Evolutionary conservation across 2,113 vertebrate species (phyloP).

Genomic region (Psittacara wagleri): DNA sequence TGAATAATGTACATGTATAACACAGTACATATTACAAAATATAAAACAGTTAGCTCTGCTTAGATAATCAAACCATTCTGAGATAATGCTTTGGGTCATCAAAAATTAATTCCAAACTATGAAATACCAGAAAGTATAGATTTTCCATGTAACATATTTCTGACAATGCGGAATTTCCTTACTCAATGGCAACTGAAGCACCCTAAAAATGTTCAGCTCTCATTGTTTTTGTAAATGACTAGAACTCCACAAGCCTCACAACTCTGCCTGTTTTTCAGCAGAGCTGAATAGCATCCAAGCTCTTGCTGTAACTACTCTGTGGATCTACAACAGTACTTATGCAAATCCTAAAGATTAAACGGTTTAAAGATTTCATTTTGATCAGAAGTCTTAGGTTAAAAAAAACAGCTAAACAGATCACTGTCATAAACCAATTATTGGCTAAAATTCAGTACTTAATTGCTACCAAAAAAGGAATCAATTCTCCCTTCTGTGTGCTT

Average conservation of each 20-base stretch:
- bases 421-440: background rate
- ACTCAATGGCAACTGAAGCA: background rate
- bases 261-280: background rate
- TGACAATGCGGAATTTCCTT: slow-evolving; percentile 18
- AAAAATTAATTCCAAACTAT: background rate
- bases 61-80: slow-evolving; percentile 20
- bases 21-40: background rate
- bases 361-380: background rate
- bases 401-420: background rate
- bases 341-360: background rate
- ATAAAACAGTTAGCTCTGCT: background rate
- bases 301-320: background rate
- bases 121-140: background rate
- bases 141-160: background rate
- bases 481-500: background rate
- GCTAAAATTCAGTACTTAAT: background rate
- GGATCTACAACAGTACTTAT: background rate
- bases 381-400: background rate
- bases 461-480: background rate
- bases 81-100: background rate
- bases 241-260: background rate
- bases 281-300: background rate
- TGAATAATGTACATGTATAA: background rate
- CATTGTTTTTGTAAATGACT: background rate
- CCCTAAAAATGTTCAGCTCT: background rate